phyloP scores from a whole-genome alignment of 2,797 vertebrate genomes.

The Varecia variegata region DNA sequence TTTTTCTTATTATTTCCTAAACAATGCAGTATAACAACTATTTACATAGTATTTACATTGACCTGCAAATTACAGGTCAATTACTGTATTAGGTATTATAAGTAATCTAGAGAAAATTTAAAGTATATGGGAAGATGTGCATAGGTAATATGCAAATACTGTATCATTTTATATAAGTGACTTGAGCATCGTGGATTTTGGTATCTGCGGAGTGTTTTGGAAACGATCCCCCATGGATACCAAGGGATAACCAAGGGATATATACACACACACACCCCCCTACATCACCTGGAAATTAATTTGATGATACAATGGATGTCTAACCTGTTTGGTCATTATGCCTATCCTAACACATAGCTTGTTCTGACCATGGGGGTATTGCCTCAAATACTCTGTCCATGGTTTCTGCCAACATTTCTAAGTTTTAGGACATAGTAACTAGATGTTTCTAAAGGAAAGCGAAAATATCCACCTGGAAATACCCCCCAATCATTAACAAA shows the following conservation, averaged over 20 bases:
- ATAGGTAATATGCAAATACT: not conserved
- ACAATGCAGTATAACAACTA: not conserved
- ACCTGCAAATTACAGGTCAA: too few species aligned
- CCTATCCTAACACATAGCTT: not conserved
- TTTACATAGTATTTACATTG: not conserved
- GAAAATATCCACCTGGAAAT: not conserved
- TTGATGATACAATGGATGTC: not conserved
- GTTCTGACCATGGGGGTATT: not conserved
- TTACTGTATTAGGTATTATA: not conserved
- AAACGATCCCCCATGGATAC: not conserved
- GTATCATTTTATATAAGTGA: not conserved
- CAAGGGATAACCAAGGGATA: not conserved
- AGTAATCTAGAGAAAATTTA: not conserved
- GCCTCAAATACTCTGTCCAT: not conserved
- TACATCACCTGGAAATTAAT: not conserved
- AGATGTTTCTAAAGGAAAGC: not conserved
- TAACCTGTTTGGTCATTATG: not conserved
- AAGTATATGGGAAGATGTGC: not conserved
- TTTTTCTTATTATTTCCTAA: not conserved
- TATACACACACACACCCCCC: accelerated
- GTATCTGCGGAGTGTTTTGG: not conserved
- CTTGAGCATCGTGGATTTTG: not conserved
- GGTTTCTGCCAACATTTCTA: not conserved
- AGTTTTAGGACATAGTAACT: not conserved
- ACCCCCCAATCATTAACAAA: not conserved